A percentile compares a stretch with the other conserved stretches of the same genome.
These are phyloP conservation scores for Menidia beryllina DNA, from an alignment of 2,113 vertebrate genomes.

Conservation along the genomic window DNA sequence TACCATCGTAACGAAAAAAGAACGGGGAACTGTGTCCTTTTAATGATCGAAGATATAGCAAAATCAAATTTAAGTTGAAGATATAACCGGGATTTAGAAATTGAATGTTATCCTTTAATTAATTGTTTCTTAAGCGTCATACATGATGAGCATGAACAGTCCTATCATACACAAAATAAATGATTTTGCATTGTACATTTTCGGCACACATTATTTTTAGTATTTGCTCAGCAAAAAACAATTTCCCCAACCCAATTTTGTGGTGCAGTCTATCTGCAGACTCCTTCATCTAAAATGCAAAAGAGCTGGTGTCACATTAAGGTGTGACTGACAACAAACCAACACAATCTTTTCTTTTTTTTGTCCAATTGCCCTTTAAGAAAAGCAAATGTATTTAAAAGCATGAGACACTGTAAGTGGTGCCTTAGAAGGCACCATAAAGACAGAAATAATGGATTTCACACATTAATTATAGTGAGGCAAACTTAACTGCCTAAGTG, in stretches of 20 bases:
- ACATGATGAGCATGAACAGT: background rate
- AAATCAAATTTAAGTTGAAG: background rate
- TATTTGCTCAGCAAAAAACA: background rate
- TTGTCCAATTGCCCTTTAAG: background rate
- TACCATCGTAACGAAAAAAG: too few relatives aligned
- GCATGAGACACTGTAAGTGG: slow-evolving; percentile 50
- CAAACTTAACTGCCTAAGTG: slow-evolving; percentile 55
- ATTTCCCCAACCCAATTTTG: background rate
- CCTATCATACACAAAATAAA: background rate
- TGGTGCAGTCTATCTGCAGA: too few relatives aligned
- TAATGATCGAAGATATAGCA: background rate
- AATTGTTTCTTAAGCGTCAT: slow-evolving; percentile 1
- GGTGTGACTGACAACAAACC: background rate
- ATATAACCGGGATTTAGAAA: background rate
- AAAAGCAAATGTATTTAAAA: slow-evolving; percentile 27
- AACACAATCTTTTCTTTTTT: background rate
- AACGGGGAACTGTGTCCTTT: too few relatives aligned
- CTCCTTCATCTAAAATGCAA: background rate
- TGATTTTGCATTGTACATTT: too few relatives aligned
- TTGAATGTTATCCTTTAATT: background rate
- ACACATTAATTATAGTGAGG: slow-evolving; percentile 50
- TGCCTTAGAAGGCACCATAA: slow-evolving; percentile 23
- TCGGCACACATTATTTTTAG: too few relatives aligned
- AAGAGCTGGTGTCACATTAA: background rate
- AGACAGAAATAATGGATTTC: slow-evolving; percentile 56